These are phyloP conservation scores for Adoxophyes honmai DNA, from an alignment of 1,140 invertebrate genomes.

Conservation along the genomic window DNA sequence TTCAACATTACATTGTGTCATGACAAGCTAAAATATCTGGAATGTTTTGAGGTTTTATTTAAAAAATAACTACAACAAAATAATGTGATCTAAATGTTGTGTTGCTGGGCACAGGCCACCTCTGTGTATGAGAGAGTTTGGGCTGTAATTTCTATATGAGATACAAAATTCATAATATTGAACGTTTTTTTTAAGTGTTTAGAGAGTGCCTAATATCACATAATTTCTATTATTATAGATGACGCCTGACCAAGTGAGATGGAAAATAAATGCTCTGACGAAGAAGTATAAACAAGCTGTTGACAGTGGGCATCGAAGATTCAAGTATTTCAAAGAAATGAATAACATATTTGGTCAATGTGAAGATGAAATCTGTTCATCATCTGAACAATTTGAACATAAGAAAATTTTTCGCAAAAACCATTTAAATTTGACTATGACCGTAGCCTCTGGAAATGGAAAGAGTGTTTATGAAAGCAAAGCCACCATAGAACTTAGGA, in stretches of 20 bases:
- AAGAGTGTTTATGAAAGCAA: conserved; percentile 26
- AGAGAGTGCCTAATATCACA: no score
- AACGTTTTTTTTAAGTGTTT: no score
- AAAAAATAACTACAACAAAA: no score
- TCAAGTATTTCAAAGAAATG: conserved; percentile 43
- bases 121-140: no score
- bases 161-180: no score
- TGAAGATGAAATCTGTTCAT: conserved; percentile 33
- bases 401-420: conserved; percentile 27
- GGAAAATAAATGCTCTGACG: conserved; percentile 45
- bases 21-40: no score
- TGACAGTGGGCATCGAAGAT: conserved; percentile 35
- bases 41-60: no score
- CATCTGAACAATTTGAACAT: conserved; percentile 27
- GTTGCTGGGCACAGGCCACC: no score
- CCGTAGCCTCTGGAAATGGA: background rate
- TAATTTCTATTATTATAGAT: conserved; percentile 22
- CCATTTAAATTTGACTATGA: conserved; percentile 4
- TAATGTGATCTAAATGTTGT: no score
- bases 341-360: conserved; percentile 38
- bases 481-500: conserved; percentile 39
- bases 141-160: no score
- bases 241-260: conserved; percentile 39
- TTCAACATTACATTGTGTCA: no score
- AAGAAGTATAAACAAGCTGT: conserved; percentile 43